A percentile compares a stretch with the other conserved stretches of the same genome.
phyloP scores from a whole-genome alignment of 2,888 invertebrate species.

The Drosophila longiperda region DNA sequence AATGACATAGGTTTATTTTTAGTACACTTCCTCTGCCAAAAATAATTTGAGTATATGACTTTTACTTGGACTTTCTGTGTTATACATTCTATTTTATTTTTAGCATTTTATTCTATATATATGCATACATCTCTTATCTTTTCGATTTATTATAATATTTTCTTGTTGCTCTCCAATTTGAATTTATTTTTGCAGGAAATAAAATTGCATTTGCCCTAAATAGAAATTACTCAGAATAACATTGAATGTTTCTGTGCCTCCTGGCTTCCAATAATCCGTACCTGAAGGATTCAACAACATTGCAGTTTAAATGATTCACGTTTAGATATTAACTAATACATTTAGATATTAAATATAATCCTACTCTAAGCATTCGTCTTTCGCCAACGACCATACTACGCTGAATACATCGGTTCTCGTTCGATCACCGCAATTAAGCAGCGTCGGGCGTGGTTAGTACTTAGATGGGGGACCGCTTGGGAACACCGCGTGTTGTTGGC shows the following conservation, averaged over 20 bases:
- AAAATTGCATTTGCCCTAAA: background rate
- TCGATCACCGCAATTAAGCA: no score
- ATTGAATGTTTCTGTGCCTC: background rate
- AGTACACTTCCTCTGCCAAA: background rate
- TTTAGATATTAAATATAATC: background rate
- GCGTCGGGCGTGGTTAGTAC: no score
- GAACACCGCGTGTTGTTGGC: no score
- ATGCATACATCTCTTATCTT: background rate
- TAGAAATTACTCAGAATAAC: background rate
- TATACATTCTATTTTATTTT: background rate
- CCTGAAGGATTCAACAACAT: no score
- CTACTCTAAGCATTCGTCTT: fast-evolving
- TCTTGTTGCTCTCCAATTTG: background rate
- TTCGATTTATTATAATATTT: background rate
- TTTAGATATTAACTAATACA: fast-evolving
- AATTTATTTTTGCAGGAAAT: background rate
- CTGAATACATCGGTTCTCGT: no score
- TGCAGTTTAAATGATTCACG: no score
- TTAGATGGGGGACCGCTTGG: no score
- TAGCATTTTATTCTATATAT: background rate
- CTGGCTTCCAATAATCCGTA: background rate
- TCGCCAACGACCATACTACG: constrained; percentile 2
- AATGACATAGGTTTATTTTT: background rate
- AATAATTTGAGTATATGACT: background rate
- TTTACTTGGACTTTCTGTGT: background rate